Percentiles rank a stretch among this genome's conserved stretches.
phyloP scores from a whole-genome alignment of 2,888 invertebrate species.

The Marasmarcha lunaedactyla region DNA sequence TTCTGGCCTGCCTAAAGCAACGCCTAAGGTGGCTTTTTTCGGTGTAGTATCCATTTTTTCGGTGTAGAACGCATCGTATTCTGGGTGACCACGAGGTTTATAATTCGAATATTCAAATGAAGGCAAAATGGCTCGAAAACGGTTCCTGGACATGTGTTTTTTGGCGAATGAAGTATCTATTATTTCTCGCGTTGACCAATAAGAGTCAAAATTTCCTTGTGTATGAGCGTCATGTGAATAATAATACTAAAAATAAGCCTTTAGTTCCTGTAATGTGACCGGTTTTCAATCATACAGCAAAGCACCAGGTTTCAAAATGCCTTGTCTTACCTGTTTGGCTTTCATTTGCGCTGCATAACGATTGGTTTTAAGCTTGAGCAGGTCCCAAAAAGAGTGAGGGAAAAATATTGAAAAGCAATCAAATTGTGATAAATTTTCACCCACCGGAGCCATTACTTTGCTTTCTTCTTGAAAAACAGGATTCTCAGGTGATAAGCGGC shows the following conservation, averaged over 20 bases:
- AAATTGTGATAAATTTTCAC: not conserved
- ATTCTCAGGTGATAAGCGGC: too few relatives aligned
- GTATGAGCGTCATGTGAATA: constrained; percentile 13
- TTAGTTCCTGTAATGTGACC: constrained; percentile 7
- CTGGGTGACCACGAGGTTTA: constrained; percentile 11
- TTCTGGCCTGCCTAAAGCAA: too few relatives aligned
- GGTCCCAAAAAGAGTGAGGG: too few relatives aligned
- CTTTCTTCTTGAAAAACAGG: not conserved
- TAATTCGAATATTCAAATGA: constrained; percentile 15
- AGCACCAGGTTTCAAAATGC: not conserved
- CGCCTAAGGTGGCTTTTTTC: too few relatives aligned
- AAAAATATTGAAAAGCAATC: too few relatives aligned
- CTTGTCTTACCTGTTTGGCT: not conserved
- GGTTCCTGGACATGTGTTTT: constrained; percentile 12
- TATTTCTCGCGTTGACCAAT: constrained; percentile 15
- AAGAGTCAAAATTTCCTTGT: constrained; percentile 16
- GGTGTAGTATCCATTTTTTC: too few relatives aligned
- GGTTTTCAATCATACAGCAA: not conserved
- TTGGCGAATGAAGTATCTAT: constrained; percentile 13
- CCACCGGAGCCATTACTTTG: not conserved
- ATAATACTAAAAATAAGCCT: too few relatives aligned
- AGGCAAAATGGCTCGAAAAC: constrained; percentile 18
- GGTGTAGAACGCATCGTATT: constrained; percentile 14
- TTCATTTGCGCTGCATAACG: not conserved
- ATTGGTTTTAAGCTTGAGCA: too few relatives aligned